These are phyloP conservation scores for Oscarella lobularis DNA, from an alignment of 37 sponge, comb jelly and placozoan genomes.

Conservation along the genomic window DNA sequence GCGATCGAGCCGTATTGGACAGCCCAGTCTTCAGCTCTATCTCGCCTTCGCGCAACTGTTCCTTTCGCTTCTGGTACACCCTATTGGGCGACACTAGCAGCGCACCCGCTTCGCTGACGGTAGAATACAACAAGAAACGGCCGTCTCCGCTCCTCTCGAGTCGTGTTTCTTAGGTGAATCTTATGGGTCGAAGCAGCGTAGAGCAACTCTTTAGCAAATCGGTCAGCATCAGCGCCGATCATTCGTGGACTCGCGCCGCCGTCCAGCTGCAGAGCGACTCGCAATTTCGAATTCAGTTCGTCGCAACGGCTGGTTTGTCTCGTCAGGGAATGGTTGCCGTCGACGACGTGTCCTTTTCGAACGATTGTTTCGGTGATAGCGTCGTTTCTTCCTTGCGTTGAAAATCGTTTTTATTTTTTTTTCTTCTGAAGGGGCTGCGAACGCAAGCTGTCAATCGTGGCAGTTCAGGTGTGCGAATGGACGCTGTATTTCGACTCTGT, in stretches of 20 bases:
- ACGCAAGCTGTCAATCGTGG: neutral
- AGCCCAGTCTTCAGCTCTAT: neutral
- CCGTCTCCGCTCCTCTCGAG: neutral
- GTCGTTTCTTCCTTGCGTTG: neutral
- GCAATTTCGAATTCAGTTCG: neutral
- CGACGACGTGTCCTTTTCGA: neutral
- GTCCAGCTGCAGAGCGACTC: neutral
- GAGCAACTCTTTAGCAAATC: neutral
- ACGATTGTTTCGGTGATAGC: neutral
- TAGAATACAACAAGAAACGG: neutral
- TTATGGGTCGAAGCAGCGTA: neutral
- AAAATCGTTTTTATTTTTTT: too few species aligned
- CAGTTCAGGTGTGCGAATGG: neutral
- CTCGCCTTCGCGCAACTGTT: neutral
- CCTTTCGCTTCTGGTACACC: neutral
- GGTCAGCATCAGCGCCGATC: neutral
- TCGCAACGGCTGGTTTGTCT: neutral
- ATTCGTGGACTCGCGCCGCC: neutral
- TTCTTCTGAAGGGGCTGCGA: too few species aligned
- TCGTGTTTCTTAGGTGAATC: neutral
- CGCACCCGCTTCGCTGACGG: neutral
- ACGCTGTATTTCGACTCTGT: neutral
- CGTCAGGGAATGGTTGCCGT: neutral
- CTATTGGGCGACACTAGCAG: neutral
- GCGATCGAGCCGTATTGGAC: slow-evolving; percentile 3